Conservation (phyloP, 2,113 vertebrate genomes). For the Oryzias celebensis region DNA sequence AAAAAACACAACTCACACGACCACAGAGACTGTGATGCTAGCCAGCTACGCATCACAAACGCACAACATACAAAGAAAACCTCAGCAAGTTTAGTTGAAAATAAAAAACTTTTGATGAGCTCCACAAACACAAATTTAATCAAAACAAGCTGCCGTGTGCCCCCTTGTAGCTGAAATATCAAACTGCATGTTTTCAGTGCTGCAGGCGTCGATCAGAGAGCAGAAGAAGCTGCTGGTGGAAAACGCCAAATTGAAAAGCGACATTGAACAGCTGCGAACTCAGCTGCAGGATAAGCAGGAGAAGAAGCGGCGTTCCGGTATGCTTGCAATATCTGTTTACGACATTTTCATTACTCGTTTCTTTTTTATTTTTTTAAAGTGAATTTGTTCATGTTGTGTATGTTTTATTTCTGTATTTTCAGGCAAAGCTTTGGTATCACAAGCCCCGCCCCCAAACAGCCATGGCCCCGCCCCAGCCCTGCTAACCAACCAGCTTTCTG, state of each 20-base stretch:
- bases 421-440: conserved; percentile 42
- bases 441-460: conserved; percentile 9
- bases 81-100: no score
- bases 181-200: conserved; percentile 71
- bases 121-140: no score
- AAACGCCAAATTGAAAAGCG: conserved; percentile 93
- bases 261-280: conserved; percentile 87
- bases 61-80: background rate
- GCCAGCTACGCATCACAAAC: background rate
- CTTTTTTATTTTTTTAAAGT: background rate
- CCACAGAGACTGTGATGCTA: background rate
- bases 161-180: background rate
- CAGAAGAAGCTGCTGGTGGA: conserved; percentile 96
- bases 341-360: background rate
- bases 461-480: conserved; percentile 10
- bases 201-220: conserved; percentile 90
- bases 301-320: conserved; percentile 73
- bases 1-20: background rate
- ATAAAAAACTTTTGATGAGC: no score
- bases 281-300: conserved; percentile 86
- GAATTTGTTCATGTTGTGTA: no score
- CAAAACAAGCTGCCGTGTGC: no score
- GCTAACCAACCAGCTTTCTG: conserved; percentile 5
- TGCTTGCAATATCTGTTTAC: background rate
- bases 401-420: background rate